Percentiles rank a stretch among this genome's conserved stretches.
Evolutionary conservation across 2,888 invertebrate genomes (phyloP).

Genomic region (Conchocele bisecta): DNA sequence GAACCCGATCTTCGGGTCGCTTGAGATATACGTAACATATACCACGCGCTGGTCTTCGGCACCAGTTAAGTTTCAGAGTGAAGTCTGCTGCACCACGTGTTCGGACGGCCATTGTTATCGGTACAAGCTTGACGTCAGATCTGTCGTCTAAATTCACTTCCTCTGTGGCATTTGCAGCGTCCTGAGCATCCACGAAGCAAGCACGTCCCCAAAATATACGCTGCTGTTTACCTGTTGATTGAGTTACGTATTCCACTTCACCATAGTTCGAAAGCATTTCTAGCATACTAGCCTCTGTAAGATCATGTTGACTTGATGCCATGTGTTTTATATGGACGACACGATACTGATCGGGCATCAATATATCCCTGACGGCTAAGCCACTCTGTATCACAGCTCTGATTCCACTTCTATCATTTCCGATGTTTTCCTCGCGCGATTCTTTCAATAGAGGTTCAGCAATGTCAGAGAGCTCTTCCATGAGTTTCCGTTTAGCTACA

Average conservation of each 20-base stretch:
- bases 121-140: constrained; percentile 1
- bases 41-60: constrained; percentile 62
- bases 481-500: constrained; percentile 9
- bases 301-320: constrained; percentile 14
- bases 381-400: constrained; percentile 65
- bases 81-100: constrained; percentile 19
- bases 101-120: too few species aligned
- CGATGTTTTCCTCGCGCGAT: constrained; percentile 46
- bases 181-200: constrained; percentile 51
- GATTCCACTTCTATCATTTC: constrained; percentile 41
- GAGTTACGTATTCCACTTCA: constrained; percentile 56
- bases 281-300: constrained; percentile 21
- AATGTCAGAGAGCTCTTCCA: constrained; percentile 17
- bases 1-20: constrained; percentile 37
- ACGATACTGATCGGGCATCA: constrained; percentile 67
- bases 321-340: constrained; percentile 55
- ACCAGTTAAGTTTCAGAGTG: constrained; percentile 65
- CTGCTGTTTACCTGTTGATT: constrained; percentile 41
- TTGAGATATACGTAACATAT: constrained; percentile 62
- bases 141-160: constrained; percentile 29
- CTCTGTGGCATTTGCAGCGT: constrained; percentile 51
- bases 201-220: constrained; percentile 75
- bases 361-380: constrained; percentile 55
- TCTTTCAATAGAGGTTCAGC: constrained; percentile 34
- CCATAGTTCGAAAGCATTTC: constrained; percentile 37